Conservation (phyloP, 2,113 vertebrate genomes). For the Toxotes chatareus region DNA sequence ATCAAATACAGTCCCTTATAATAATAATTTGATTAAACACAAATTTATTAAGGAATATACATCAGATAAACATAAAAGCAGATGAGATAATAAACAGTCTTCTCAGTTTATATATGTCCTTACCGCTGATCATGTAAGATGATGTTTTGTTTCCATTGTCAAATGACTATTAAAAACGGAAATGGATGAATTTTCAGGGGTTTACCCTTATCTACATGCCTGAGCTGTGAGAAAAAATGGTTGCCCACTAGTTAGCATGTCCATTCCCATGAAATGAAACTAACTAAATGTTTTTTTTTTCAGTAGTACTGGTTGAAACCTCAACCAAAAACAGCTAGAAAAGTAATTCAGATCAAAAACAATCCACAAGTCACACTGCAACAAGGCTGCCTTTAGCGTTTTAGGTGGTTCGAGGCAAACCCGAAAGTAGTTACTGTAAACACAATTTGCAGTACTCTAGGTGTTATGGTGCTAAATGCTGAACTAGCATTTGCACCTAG, state of each 20-base stretch:
- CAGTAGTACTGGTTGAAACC: background rate
- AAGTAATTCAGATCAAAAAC: background rate
- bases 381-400: background rate
- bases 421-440: background rate
- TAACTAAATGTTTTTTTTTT: background rate
- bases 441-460: background rate
- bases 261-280: slow-evolving; percentile 20
- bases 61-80: too few species aligned
- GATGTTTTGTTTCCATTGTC: too few species aligned
- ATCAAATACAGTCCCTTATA: too few species aligned
- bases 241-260: background rate
- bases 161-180: background rate
- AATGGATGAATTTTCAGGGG: background rate
- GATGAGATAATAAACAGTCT: too few species aligned
- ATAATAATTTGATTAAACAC: too few species aligned
- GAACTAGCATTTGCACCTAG: background rate
- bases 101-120: too few species aligned
- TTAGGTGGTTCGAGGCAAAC: background rate
- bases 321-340: background rate
- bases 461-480: slow-evolving; percentile 12
- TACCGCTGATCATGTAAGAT: too few species aligned
- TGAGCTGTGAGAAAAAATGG: background rate
- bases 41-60: too few species aligned
- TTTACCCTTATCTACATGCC: background rate
- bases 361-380: background rate